A percentile compares a stretch with the other conserved stretches of the same genome.
phyloP scores from a whole-genome alignment of 2,797 vertebrate genomes.

The Nothura maculosa region DNA sequence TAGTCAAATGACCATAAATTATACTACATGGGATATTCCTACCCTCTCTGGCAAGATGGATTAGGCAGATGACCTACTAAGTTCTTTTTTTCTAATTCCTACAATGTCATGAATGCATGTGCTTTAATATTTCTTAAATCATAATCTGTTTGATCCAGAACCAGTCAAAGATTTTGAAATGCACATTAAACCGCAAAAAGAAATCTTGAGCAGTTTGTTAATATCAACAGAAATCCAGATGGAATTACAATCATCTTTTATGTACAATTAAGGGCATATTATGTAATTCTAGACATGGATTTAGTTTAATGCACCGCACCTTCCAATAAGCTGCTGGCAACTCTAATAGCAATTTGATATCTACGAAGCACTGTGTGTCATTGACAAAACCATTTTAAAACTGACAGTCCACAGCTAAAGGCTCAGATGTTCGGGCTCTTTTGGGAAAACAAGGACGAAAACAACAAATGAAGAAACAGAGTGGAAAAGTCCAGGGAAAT shows the following conservation, averaged over 20 bases:
- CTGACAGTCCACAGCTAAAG: not conserved
- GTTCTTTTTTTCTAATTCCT: conserved; percentile 55
- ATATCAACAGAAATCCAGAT: conserved; percentile 60
- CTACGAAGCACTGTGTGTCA: not conserved
- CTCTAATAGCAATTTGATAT: not conserved
- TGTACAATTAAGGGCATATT: conserved; percentile 8
- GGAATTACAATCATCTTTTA: conserved; percentile 60
- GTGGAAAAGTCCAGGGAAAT: not conserved
- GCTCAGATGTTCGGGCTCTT: not conserved
- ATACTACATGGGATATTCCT: conserved; percentile 29
- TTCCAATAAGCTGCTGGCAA: not conserved
- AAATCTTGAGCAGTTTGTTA: conserved; percentile 64
- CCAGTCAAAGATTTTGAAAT: conserved; percentile 55
- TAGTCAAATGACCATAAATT: conserved; percentile 51
- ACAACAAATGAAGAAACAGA: no score
- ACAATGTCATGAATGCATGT: not conserved
- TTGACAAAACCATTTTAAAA: not conserved
- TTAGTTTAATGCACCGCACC: conserved; percentile 26
- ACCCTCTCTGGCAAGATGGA: conserved; percentile 35
- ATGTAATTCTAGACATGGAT: conserved; percentile 42
- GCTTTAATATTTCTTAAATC: conserved; percentile 54
- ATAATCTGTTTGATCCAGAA: conserved; percentile 54
- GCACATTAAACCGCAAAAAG: conserved; percentile 44
- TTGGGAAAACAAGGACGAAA: not conserved
- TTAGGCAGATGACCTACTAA: conserved; percentile 68